phyloP scores from a whole-genome alignment of 92 coral and sea anemone species.

The Muricea muricata region DNA sequence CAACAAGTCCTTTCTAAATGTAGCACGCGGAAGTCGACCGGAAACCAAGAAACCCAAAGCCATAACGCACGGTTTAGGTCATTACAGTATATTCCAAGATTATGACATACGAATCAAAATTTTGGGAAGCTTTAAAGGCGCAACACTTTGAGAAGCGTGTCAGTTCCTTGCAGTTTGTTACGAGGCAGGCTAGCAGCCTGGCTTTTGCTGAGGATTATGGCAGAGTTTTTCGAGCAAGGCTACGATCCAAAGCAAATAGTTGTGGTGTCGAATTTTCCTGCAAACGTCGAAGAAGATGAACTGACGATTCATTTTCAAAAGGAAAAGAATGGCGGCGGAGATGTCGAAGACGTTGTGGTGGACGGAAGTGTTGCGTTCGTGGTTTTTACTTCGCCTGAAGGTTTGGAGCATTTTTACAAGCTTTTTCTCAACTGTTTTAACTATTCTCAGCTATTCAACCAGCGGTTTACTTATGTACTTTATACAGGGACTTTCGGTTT shows the following conservation, averaged over 20 bases:
- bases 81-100: no score
- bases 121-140: no score
- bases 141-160: neutral
- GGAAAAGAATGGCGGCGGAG: constrained; percentile 20
- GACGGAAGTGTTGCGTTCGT: constrained; percentile 15
- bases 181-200: neutral
- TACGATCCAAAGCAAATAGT: neutral
- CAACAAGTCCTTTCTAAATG: no score
- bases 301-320: constrained; percentile 29
- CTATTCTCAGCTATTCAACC: no score
- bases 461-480: no score
- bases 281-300: neutral
- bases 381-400: neutral
- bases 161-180: neutral
- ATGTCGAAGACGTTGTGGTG: constrained; percentile 17
- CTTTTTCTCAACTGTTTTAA: no score
- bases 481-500: no score
- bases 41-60: no score
- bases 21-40: no score
- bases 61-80: no score
- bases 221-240: neutral
- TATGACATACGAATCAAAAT: no score
- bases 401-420: neutral
- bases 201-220: neutral
- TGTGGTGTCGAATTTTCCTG: neutral